Base-by-base conservation (phyloP, 2,797 vertebrate genomes). In the Orestias chungarensis region DNA sequence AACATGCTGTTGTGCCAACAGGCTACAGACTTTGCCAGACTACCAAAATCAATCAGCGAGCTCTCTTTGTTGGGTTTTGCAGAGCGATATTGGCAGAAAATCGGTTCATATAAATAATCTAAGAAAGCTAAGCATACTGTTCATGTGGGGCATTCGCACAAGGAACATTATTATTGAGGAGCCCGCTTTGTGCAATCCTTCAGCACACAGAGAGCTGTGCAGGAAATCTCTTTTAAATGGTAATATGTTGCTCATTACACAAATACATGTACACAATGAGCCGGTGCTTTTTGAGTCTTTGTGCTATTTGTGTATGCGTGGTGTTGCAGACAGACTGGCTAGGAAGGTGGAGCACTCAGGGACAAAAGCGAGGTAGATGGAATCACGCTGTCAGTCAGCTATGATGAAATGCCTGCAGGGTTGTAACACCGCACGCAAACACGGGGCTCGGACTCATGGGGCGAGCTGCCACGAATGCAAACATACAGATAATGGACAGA, bases 331-430 rank as follows among this genome's bases (percentile, higher is more conserved):
- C 75, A 54, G 76, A 73, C 82, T 65, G 64, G 64, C 52, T 78
- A 62, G 66, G 59, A 62, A 62, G 59, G 62, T 81, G 66, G 57
- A 79, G 78, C 73, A 88, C 79, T 76, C 73, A 61, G 79, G 79
- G 83, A 82, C 73, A 78, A 80, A 62, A 80, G 74, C 79, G 33
- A 52, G 68, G 79, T 76, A 88, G 85, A 86, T 84, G 84, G 83
- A 87, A 86, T 73, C 82, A 64, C 65, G 75, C 65, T 75, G 81
- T 83, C 83, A 85, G 82, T 88, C 82, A 86, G 78, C 83, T 90
- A 77, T 77, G 81, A 88, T 90, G 75, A 80, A 86, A 87, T 27
- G 76, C 83, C 85, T 87, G 74, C 85, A 83, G 86, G 79, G 77
- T 52, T 65, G 57, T 71, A 76, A 78, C 50, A 55, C 35, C 68